Evolutionary conservation across 2,113 vertebrate species (phyloP), one percentile per base, ranked within the genome.

Genomic region (Nothoprocta perdicaria): DNA sequence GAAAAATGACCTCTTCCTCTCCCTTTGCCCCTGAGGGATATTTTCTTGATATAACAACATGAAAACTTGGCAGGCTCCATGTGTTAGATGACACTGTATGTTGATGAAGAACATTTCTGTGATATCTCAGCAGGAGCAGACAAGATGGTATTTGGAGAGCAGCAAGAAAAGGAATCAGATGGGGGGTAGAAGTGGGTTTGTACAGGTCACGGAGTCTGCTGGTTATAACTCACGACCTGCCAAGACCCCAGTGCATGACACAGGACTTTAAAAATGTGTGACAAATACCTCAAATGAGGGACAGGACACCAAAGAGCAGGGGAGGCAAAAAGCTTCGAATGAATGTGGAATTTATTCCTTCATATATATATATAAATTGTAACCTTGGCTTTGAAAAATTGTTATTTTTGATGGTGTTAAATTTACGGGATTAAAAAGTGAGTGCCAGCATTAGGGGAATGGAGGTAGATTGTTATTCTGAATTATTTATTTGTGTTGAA

Each of bases 1-100:
- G 90, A 97, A 80, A 94, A 90, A 87, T 82, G 45, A 95, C 85
- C 85, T 93, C 61, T 93, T 95, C 82, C 91, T 80, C 91, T 96
- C 90, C 67, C 46, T 43, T 84, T 91, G 85, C 79, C 94, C 93
- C 86, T 76, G 68, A 92, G 93, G 76, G 86, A 89, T 75, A 82
- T 90, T 94, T 90, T 80, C 76, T 38, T 94, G 80, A 80, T 91
- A 92, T 50, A 87, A 89, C 82, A 90, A 88, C 84, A 93, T 52
- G 89, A 95, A 95, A 96, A 95, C 72, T 90, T 95, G 95, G 80
- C 84, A 92, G 85, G 80, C 89, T 66, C 48, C 91, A 43, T 92
- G 92, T 95, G 86, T 95, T 96, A 84, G 96, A 91, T 91, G 81
- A 83, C 82, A 93, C 40, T 95, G 83, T 88, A 67, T 93, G 69